Base-by-base conservation (phyloP, 92 coral and sea anemone species). In the Actinernus sp. region DNA sequence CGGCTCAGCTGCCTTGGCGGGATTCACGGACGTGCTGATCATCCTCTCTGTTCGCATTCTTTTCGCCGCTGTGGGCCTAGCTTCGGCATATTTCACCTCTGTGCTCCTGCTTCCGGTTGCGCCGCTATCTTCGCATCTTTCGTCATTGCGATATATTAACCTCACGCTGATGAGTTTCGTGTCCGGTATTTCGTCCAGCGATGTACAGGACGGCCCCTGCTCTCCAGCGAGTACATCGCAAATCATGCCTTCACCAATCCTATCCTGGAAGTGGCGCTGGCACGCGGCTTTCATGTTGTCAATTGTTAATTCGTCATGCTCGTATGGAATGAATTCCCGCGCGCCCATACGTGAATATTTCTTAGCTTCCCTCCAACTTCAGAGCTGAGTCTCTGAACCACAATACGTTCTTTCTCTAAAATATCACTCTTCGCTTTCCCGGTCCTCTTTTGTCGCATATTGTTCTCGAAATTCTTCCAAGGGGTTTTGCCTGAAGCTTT, bases 101-200 rank as follows among this genome's bases (percentile, higher is more conserved):
- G n/a, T n/a, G n/a, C n/a, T n/a, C n/a, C n/a, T n/a, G n/a, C n/a
- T n/a, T n/a, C n/a, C n/a, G n/a, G n/a, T n/a, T n/a, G n/a, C n/a
- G n/a, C n/a, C n/a, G n/a, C n/a, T n/a, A n/a, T 58, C 49, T 2
- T 13, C 65, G 17, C 31, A 18, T 4, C 52, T 23, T 4, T 55
- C 61, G 31, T 3, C 9, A 2, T 55, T 6, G 40, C 18, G 8
- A 3, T 74, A 65, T 19, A 74, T 74, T n/a, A 82, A 82, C 23
- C 83, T 65, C 3, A 65, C 68, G 61, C 74, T 65, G 17, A 82
- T 54, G 14, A 82, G 71, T 66, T 74, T 65, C 19, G 73, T 25
- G 68, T 55, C 79, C 16, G 80, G 74, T 4, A 80, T 59, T 61
- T 80, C 74, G 38, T 72, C 71, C 10, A 62, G 41, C 3, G 62